Evolutionary conservation across 2,797 vertebrate species (phyloP).

Genomic region (Rhinoraja longicauda): DNA sequence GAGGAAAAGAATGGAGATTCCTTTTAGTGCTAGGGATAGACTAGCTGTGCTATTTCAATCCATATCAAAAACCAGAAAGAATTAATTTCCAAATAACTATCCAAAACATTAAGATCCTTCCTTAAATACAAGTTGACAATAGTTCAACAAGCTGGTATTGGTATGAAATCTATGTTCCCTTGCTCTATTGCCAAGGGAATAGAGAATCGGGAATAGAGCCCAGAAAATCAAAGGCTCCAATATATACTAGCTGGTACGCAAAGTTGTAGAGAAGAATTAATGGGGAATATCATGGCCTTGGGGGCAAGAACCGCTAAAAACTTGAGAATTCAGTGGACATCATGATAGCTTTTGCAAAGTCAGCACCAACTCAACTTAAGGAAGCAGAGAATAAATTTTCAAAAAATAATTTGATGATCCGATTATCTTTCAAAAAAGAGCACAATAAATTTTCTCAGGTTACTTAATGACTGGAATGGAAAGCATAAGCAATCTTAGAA

Average conservation of each 20-base stretch:
- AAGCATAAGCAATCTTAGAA: background rate
- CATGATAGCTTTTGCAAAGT: background rate
- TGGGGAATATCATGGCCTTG: background rate
- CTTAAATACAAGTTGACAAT: background rate
- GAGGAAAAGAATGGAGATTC: conserved; percentile 44
- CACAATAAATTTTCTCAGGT: background rate
- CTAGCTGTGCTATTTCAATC: background rate
- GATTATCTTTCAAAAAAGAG: background rate
- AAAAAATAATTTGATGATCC: background rate
- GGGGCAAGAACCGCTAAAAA: too few species aligned
- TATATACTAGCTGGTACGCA: background rate
- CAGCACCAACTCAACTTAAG: background rate
- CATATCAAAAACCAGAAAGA: background rate
- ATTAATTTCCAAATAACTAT: background rate
- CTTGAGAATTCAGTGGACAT: background rate
- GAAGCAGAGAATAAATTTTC: conserved; percentile 3
- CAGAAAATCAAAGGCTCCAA: background rate
- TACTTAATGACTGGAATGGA: background rate
- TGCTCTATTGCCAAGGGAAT: background rate
- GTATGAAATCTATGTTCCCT: background rate
- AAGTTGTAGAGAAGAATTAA: too few species aligned
- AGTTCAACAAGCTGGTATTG: background rate
- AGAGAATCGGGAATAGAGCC: too few species aligned
- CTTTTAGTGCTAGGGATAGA: conserved; percentile 39
- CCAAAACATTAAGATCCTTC: background rate